A percentile compares a stretch with the other conserved stretches of the same genome.
These are phyloP conservation scores for Brachionus paranguensis DNA, from an alignment of 1,140 invertebrate species.

Conservation along the genomic window DNA sequence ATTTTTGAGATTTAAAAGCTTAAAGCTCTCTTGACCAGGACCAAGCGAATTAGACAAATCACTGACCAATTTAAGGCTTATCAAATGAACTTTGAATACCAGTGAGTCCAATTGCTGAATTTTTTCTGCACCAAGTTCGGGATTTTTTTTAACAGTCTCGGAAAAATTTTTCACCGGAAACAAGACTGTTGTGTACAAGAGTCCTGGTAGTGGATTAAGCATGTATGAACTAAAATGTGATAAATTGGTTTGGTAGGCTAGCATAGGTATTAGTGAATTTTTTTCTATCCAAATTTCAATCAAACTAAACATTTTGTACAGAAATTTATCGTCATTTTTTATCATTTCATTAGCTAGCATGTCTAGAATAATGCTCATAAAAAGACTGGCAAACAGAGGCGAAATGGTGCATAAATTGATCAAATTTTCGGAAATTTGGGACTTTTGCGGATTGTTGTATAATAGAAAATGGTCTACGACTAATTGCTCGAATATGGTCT, in stretches of 20 bases:
- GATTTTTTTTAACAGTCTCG: not conserved
- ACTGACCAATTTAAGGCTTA: not conserved
- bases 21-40: not conserved
- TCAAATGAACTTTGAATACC: not conserved
- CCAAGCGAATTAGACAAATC: not conserved
- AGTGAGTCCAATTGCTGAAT: not conserved
- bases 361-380: slow-evolving; percentile 30
- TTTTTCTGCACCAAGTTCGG: not conserved
- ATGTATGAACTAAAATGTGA: slow-evolving; percentile 31
- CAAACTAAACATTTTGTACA: slow-evolving; percentile 12
- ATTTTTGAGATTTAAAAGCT: slow-evolving; percentile 17
- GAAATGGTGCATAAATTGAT: not conserved
- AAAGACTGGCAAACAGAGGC: slow-evolving; percentile 23
- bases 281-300: slow-evolving; percentile 26
- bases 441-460: not conserved
- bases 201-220: slow-evolving; percentile 16
- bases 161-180: not conserved
- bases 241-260: slow-evolving; percentile 30
- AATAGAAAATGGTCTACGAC: slow-evolving; percentile 28
- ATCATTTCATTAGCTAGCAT: slow-evolving; percentile 33
- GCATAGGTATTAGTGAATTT: not conserved
- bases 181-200: not conserved
- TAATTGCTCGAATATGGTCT: slow-evolving; percentile 32
- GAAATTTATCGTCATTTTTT: not conserved
- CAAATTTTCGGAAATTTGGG: not conserved